Conservation (phyloP, 1,140 invertebrate genomes). For the Aricia agestis region DNA sequence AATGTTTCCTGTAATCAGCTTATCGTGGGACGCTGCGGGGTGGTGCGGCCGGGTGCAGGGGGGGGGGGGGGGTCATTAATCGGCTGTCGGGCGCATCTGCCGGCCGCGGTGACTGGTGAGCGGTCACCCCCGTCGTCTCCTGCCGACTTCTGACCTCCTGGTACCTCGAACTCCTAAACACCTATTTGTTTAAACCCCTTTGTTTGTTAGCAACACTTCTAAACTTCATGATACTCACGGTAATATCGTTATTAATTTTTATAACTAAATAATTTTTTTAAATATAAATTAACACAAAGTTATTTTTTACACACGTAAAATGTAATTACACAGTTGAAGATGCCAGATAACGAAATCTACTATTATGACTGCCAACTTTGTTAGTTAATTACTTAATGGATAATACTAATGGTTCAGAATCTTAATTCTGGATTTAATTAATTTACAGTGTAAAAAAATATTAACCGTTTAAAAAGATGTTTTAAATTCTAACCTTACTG, state of each 20-base stretch:
- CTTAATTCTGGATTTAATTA: too few species aligned
- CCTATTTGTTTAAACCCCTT: neutral
- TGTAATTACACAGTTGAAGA: slow-evolving; percentile 1
- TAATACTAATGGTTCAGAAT: neutral
- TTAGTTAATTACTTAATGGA: neutral
- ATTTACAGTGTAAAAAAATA: too few species aligned
- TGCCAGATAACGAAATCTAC: neutral
- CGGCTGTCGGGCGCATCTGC: slow-evolving; percentile 67
- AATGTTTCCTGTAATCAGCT: slow-evolving; percentile 38
- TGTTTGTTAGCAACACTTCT: too few species aligned
- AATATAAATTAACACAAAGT: too few species aligned
- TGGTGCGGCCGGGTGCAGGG: slow-evolving; percentile 37
- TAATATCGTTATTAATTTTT: too few species aligned
- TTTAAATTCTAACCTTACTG: too few species aligned
- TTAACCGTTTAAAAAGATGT: too few species aligned
- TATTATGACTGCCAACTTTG: neutral
- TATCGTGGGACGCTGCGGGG: slow-evolving; percentile 56
- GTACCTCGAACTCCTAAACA: neutral
- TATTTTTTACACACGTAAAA: neutral
- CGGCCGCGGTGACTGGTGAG: slow-evolving; percentile 37
- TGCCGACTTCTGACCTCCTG: slow-evolving; percentile 29
- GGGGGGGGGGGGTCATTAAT: slow-evolving; percentile 60
- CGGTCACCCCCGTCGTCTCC: slow-evolving; percentile 47
- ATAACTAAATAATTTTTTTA: too few species aligned
- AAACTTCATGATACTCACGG: too few species aligned